Base-by-base conservation (phyloP, 2,888 invertebrate genomes). In the Tyria jacobaeae region DNA sequence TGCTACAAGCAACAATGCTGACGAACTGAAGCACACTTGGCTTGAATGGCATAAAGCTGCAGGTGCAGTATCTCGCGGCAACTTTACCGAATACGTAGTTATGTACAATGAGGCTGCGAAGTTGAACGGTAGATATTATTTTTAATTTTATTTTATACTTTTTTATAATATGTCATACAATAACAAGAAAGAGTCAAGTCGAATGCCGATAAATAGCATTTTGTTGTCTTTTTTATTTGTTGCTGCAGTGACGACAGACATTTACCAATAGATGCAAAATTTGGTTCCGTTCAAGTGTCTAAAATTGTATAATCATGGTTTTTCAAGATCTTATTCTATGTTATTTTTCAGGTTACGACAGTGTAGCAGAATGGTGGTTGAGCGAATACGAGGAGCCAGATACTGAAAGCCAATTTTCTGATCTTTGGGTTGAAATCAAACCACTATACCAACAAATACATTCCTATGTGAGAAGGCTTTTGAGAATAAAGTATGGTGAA, bases 381-480 rank as follows among this genome's bases (percentile, higher is more conserved):
- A 91, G 95, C 61, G 95, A 95, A 65, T 97, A 97, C 75, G 97
- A 97, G 82, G 95, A 96, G 47, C 81, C 92, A 0, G 95, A 96
- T 47, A 96, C 97, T 60, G 95, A 96, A 75, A 87, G 95, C 0
- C 96, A 96, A 81, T 90, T 98, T 60, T 95, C 95, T 3, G 88
- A 91, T 0, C 94, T 97, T 1, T 97, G 97, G 95, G 89, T 95
- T n/a, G 95, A 97, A 82, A 85, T 98, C 49, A 95, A 95, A 71
- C 98, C 98, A 0, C 88, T 98, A 1, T 98, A 98, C 80, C 88
- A 96, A 54, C 96, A 98, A 83, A 92, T 98, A 14, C 98, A 98
- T 82, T 97, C 97, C 0, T 98, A 97, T 80, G 96, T 97, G 0
- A 94, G 98, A 59, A 91, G 95, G 63, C 95, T 96, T 52, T 89